Base-by-base conservation (phyloP, 2,797 vertebrate genomes). In the Neosilurus hyrtlii region DNA sequence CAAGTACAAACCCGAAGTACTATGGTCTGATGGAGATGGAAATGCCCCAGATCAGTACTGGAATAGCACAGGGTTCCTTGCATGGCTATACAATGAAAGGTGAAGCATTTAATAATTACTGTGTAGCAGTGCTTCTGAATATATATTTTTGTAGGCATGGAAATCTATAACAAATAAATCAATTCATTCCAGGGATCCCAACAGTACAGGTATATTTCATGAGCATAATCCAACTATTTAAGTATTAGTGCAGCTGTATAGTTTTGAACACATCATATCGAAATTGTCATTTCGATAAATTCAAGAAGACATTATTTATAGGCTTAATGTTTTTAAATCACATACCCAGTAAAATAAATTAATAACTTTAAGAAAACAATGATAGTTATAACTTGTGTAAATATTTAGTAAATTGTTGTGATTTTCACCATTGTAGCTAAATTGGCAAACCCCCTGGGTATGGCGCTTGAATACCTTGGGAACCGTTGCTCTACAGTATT, bases 41-140 rank as follows among this genome's bases (percentile, higher is more conserved):
- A 12, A 94, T 0, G 98, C 96, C 0, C 96, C 97, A 0, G 95
- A 96, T 79, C 65, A 54, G 16, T 99, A 99, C 90, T 99, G 98
- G 98, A 99, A 99, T 90, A 99, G 97, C 91, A 99, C 97, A 0
- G 96, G 93, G 1, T 99, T 99, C 91, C 90, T 99, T 65, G 96
- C 97, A 74, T 99, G 98, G 98, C 95, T 99, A 7, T 99, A 99
- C 80, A 99, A 99, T 61, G 95, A 98, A 70, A 99, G 98, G 97
- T 96, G 89, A 51, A 57, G 12, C 8, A 51, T 67, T 57, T 76
- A 54, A 57, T 24, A 77, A 77, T 10, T 63, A 24, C 12, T 24
- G 18, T 37, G 22, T 75, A 61, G 10, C 54, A 59, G 18, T 9
- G 12, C n/a, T 51, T 71, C 11, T 71, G 1, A n/a, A 71, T 16